phyloP scores from a whole-genome alignment of 2,113 vertebrate species.

The Microtus pennsylvanicus region DNA sequence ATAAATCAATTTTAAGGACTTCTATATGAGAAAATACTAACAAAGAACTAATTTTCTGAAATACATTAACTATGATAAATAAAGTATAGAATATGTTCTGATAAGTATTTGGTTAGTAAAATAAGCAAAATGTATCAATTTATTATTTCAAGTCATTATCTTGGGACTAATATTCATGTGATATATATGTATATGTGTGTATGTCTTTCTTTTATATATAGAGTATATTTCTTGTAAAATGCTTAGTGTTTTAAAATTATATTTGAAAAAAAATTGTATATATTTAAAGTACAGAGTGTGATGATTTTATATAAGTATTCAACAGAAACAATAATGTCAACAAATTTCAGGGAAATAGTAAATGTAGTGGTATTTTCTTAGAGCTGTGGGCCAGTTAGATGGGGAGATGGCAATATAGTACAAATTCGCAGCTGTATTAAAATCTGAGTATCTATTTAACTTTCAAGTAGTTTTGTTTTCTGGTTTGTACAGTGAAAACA shows the following conservation, averaged over 20 bases:
- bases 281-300: neutral
- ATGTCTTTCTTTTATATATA: neutral
- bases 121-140: neutral
- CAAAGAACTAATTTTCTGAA: neutral
- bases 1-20: conserved; percentile 21
- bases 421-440: neutral
- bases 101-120: neutral
- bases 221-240: neutral
- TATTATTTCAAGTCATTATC: neutral
- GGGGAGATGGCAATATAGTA: neutral
- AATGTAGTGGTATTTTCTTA: neutral
- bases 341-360: neutral
- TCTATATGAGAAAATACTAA: conserved; percentile 40
- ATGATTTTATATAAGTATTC: neutral
- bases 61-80: neutral
- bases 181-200: neutral
- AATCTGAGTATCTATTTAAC: neutral
- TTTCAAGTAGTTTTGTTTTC: neutral
- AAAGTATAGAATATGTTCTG: conserved; percentile 6
- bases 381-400: neutral
- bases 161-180: neutral
- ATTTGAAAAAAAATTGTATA: neutral
- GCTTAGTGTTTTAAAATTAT: neutral
- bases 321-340: neutral
- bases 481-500: neutral